Evolutionary conservation across 2,113 vertebrate genomes (phyloP).

Genomic region (Xiphophorus hellerii): DNA sequence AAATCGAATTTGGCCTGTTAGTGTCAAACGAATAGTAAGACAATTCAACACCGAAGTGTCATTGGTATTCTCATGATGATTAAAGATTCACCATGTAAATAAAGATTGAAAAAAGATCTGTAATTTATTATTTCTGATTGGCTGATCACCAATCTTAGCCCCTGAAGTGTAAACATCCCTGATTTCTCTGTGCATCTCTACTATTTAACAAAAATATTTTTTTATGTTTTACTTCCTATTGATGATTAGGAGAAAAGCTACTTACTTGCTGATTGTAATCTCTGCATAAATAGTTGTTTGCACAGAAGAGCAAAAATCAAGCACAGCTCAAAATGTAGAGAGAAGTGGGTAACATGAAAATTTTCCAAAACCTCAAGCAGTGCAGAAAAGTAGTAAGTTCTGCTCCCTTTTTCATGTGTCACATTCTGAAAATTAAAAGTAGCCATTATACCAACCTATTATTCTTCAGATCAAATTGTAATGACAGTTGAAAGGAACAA

Average conservation of each 20-base stretch:
- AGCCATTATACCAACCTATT: background rate
- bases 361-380: background rate
- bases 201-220: background rate
- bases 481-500: background rate
- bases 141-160: background rate
- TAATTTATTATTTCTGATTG: background rate
- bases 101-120: background rate
- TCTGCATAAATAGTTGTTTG: background rate
- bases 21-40: background rate
- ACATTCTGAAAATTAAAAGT: background rate
- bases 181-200: background rate
- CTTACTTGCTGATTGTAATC: background rate
- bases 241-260: background rate
- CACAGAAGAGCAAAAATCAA: background rate
- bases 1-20: background rate
- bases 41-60: too few relatives aligned
- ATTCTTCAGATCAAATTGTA: background rate
- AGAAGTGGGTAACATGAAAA: background rate
- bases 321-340: background rate
- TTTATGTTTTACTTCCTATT: background rate
- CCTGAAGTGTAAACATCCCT: background rate
- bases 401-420: background rate
- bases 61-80: too few relatives aligned
- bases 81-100: too few relatives aligned
- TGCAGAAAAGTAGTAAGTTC: background rate